These are phyloP conservation scores for Sclerodermus sp. DNA, from an alignment of 2,888 invertebrate species.

Conservation along the genomic window DNA sequence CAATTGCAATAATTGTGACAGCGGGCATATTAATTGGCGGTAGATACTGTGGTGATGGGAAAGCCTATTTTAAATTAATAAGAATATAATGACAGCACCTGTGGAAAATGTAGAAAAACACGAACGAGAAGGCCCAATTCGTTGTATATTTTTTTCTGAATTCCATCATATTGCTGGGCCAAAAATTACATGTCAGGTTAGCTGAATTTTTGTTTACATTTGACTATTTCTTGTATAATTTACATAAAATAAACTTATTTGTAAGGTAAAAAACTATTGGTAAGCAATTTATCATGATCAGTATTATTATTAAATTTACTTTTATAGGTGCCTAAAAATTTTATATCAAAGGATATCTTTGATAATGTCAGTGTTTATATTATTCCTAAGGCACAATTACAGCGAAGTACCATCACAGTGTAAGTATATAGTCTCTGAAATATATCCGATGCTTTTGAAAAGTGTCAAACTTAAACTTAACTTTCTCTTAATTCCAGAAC, in stretches of 20 bases:
- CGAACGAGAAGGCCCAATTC: constrained; percentile 74
- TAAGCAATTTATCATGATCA: not conserved
- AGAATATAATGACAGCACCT: constrained; percentile 19
- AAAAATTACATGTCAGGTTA: constrained; percentile 82
- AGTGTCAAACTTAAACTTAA: not conserved
- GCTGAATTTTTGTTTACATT: constrained; percentile 15
- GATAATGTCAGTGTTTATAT: constrained; percentile 93
- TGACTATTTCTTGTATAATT: no score
- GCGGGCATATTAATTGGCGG: no score
- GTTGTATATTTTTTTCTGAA: constrained; percentile 81
- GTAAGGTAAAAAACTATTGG: not conserved
- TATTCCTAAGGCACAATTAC: constrained; percentile 91
- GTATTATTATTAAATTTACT: constrained; percentile 15
- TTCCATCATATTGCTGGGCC: constrained; percentile 80
- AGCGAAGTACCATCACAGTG: constrained; percentile 88
- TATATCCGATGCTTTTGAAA: no score
- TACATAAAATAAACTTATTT: no score
- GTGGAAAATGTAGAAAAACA: constrained; percentile 52
- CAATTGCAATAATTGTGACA: no score
- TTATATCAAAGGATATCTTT: constrained; percentile 89
- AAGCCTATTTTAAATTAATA: not conserved
- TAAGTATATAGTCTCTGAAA: constrained; percentile 61
- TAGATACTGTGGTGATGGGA: not conserved
- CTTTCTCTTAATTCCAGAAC: constrained; percentile 61
- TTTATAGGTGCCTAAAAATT: constrained; percentile 82